Conservation (phyloP, 2,888 invertebrate species). For the Ecliptopera silaceata region DNA sequence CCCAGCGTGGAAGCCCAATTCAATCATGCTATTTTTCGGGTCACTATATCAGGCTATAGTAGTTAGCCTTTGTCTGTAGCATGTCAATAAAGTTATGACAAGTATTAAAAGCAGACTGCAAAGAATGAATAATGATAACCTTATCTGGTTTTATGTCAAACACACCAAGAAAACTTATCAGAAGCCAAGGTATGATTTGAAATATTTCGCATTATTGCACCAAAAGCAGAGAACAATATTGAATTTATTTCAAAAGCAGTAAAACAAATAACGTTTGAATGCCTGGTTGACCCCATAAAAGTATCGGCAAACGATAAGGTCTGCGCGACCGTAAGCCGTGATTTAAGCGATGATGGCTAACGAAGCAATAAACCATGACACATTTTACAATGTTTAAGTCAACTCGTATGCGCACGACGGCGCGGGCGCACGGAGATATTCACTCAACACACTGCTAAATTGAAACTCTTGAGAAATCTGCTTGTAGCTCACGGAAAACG, state of each 20-base stretch:
- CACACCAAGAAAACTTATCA: too few species aligned
- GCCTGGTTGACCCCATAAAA: constrained; percentile 11
- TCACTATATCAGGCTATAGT: constrained; percentile 21
- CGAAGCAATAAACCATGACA: constrained; percentile 35
- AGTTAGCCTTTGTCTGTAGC: constrained; percentile 8
- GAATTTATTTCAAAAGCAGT: too few species aligned
- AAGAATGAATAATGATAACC: not conserved
- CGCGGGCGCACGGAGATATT: constrained; percentile 9
- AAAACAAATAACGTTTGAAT: not conserved
- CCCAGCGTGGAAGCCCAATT: constrained; percentile 37
- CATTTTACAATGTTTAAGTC: constrained; percentile 29
- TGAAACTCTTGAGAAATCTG: constrained; percentile 1
- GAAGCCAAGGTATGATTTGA: too few species aligned
- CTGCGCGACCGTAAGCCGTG: constrained; percentile 16
- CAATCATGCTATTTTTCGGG: constrained; percentile 36
- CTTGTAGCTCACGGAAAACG: not conserved
- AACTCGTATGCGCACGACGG: constrained; percentile 29
- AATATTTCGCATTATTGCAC: too few species aligned
- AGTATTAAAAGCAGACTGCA: not conserved
- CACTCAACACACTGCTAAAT: not conserved
- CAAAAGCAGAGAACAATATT: too few species aligned
- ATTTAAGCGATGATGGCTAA: constrained; percentile 25
- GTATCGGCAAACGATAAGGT: constrained; percentile 25
- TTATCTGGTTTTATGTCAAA: too few species aligned
- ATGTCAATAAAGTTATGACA: not conserved